Base-by-base conservation (phyloP, 2,888 invertebrate genomes). In the Dorcus hopei region DNA sequence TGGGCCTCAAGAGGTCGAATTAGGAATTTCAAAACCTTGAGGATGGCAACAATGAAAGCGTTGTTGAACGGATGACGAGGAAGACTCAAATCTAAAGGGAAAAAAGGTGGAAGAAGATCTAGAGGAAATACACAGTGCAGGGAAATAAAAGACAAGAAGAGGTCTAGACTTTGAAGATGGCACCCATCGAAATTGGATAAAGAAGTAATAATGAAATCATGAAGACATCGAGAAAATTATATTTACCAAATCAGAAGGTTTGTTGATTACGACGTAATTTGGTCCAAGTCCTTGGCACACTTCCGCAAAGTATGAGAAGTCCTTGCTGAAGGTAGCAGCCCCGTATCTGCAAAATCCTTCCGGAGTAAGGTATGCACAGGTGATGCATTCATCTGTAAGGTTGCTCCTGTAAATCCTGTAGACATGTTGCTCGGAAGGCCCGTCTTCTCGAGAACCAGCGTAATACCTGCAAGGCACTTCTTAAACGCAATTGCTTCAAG, bases 341-440 rank as follows among this genome's bases (percentile, higher is more conserved):
- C 85, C 88, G 75, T 74, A 85, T 59, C 80, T 43, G 78, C 84
- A 92, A 0, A 65, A 60, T 19, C 84, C 86, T 55, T 84, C 84
- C 0, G 83, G 84, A 69, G 87, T 81, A 42, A 62, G 65, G 9
- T 86, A 71, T 9, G 75, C 68, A 74, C 95, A 95, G 14, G 92
- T 89, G 38, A 93, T 72, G 76, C 94, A 95, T 4, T 76, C 79
- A 38, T 67, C 70, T 40, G 70, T 61, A 51, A 6, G 8, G 5
- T 60, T 64, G 8, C 52, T 58, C 0, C 67, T 53, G 53, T 72
- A 70, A 38, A 77, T 77, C 33, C 83, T 84, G 23, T 83, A 82
- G 41, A 86, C 81, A 62, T 95, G 93, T 59, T 86, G 82, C 66
- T 87, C 83, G 65, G 87, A 85, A 0, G 93, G 90, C 59, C 84